Percentiles rank a stretch among this genome's conserved stretches.
phyloP scores from a whole-genome alignment of 2,113 vertebrate species.

The Oncorhynchus masou region DNA sequence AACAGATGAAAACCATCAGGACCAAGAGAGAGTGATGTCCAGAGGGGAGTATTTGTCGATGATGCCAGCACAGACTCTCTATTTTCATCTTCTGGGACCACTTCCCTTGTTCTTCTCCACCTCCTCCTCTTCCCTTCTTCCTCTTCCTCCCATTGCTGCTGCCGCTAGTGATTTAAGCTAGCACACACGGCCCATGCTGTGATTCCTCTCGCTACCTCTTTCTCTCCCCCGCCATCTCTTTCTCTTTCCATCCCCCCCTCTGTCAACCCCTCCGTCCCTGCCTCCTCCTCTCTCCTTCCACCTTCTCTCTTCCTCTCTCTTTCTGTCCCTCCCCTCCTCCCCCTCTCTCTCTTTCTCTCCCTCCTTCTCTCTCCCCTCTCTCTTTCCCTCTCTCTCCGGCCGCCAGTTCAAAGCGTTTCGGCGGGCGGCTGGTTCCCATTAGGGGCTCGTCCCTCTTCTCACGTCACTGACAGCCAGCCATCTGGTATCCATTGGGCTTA shows the following conservation, averaged over 20 bases:
- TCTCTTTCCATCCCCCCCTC: neutral
- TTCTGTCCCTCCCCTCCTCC: neutral
- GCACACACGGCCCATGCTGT: constrained; percentile 52
- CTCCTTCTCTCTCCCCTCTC: neutral
- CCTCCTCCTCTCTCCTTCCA: neutral
- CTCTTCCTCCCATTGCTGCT: constrained; percentile 56
- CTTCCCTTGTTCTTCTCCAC: constrained; percentile 49
- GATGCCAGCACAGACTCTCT: constrained; percentile 23
- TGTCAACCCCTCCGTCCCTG: neutral
- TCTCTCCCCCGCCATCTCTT: neutral
- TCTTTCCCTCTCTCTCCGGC: constrained; percentile 37
- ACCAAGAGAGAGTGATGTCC: constrained; percentile 14
- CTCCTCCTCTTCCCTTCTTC: constrained; percentile 1
- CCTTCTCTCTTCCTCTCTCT: neutral
- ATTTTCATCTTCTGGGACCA: constrained; percentile 34
- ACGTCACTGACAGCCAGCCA: constrained; percentile 80
- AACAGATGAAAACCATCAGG: constrained; percentile 35
- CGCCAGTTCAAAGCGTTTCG: constrained; percentile 74
- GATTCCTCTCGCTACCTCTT: constrained; percentile 37
- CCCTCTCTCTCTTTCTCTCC: neutral
- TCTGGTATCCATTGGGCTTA: constrained; percentile 79
- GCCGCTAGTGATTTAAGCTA: constrained; percentile 65
- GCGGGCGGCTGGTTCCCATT: constrained; percentile 75
- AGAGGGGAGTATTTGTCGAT: constrained; percentile 6
- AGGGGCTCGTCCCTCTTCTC: constrained; percentile 77